Evolutionary conservation across 2,113 vertebrate species (phyloP).

Genomic region (Aplodontia rufa): DNA sequence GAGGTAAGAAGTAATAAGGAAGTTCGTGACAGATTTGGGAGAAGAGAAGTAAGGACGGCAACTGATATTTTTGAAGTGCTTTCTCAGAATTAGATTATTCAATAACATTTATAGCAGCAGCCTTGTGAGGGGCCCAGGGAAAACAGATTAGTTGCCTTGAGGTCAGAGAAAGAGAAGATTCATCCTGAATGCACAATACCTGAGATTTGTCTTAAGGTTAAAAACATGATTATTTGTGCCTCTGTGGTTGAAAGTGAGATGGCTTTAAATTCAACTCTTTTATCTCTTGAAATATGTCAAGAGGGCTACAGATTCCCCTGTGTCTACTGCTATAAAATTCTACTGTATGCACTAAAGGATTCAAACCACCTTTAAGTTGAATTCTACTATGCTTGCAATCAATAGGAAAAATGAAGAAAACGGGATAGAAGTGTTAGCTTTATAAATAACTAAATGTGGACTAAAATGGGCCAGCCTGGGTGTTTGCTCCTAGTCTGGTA

Average conservation of each 20-base stretch:
- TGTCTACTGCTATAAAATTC: neutral
- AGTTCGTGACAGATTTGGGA: neutral
- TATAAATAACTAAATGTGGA: neutral
- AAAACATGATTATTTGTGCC: conserved; percentile 42
- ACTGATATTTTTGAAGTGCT: neutral
- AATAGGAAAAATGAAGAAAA: neutral
- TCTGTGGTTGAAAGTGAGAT: conserved; percentile 47
- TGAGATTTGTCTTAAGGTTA: conserved; percentile 32
- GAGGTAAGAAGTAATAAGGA: neutral
- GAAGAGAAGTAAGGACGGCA: neutral
- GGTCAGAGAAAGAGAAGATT: conserved; percentile 19
- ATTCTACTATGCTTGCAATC: neutral
- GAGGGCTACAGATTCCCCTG: neutral
- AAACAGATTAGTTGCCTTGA: conserved; percentile 41
- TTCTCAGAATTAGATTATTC: conserved; percentile 32
- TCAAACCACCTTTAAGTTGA: neutral
- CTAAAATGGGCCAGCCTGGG: neutral
- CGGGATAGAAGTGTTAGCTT: neutral
- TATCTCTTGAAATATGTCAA: conserved; percentile 25
- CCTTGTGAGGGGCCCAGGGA: neutral
- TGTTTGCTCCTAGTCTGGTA: neutral
- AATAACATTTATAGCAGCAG: neutral
- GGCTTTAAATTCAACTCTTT: conserved; percentile 47
- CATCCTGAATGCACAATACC: neutral
- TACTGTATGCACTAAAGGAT: neutral